Evolutionary conservation across 2,113 vertebrate genomes (phyloP).

Genomic region (Ranitomeya imitator): DNA sequence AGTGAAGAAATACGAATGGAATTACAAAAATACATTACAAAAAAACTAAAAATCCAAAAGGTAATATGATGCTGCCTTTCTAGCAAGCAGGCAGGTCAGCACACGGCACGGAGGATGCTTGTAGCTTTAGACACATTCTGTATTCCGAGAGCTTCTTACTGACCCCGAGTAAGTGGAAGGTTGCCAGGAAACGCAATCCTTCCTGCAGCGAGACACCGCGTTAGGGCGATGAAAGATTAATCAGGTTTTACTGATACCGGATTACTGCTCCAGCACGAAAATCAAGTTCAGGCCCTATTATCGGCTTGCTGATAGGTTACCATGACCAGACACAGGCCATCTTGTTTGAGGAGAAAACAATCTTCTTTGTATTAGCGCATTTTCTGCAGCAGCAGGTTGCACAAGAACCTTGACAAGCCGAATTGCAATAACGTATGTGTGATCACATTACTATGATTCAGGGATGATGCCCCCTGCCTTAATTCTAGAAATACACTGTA

Average conservation of each 20-base stretch:
- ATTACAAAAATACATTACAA: neutral
- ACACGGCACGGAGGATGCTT: constrained; percentile 58
- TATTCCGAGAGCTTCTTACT: constrained; percentile 62
- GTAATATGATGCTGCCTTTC: constrained; percentile 1
- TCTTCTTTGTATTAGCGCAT: constrained; percentile 36
- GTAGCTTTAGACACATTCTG: constrained; percentile 59
- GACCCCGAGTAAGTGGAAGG: constrained; percentile 66
- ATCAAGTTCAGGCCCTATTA: constrained; percentile 65
- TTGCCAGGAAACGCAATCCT: constrained; percentile 68
- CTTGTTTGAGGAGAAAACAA: constrained; percentile 34
- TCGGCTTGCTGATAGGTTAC: constrained; percentile 60
- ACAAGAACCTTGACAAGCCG: constrained; percentile 8
- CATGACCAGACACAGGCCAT: constrained; percentile 58
- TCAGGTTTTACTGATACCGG: constrained; percentile 66
- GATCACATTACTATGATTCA: constrained; percentile 42
- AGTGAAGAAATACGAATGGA: neutral
- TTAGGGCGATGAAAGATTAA: constrained; percentile 69
- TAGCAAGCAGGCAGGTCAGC: constrained; percentile 54
- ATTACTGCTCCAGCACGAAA: constrained; percentile 69
- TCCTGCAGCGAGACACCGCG: constrained; percentile 47
- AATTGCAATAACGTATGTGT: constrained; percentile 50
- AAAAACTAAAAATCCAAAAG: neutral
- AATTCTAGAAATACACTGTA: constrained; percentile 31
- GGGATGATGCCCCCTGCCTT: constrained; percentile 17
- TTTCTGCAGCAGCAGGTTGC: constrained; percentile 4